A percentile compares a stretch with the other conserved stretches of the same genome.
These are phyloP conservation scores for Australoheros facetus DNA, from an alignment of 2,797 vertebrate species.

Conservation along the genomic window DNA sequence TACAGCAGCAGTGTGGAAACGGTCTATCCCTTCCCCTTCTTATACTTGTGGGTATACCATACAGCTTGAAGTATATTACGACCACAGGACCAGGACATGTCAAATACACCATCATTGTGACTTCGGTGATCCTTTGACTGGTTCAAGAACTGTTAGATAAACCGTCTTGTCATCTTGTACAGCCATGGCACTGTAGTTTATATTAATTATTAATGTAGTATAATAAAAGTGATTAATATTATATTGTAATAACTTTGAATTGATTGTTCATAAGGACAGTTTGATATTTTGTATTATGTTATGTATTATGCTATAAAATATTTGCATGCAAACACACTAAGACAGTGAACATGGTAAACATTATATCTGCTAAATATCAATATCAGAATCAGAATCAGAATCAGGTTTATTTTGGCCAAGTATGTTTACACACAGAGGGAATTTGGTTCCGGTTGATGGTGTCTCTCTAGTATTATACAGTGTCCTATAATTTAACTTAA, in stretches of 20 bases:
- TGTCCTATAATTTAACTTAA: no score
- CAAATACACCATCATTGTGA: no score
- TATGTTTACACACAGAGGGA: no score
- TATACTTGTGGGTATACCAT: neutral
- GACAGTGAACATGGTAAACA: neutral
- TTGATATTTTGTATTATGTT: neutral
- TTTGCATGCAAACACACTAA: neutral
- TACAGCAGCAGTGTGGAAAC: conserved; percentile 2
- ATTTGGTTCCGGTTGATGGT: no score
- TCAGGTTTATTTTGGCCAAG: no score
- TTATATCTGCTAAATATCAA: neutral
- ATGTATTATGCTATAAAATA: neutral
- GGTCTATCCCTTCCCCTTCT: neutral
- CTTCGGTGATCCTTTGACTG: no score
- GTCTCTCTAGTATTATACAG: no score
- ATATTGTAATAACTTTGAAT: neutral
- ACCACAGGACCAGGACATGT: neutral
- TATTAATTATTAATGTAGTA: neutral
- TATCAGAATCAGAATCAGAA: no score
- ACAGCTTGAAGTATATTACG: neutral
- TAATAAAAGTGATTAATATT: neutral
- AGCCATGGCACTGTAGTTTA: neutral
- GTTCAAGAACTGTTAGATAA: neutral
- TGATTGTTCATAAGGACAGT: neutral
- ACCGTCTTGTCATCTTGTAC: neutral